Evolutionary conservation across 2,888 invertebrate genomes (phyloP).

Genomic region (Acanthosepion esculentum): DNA sequence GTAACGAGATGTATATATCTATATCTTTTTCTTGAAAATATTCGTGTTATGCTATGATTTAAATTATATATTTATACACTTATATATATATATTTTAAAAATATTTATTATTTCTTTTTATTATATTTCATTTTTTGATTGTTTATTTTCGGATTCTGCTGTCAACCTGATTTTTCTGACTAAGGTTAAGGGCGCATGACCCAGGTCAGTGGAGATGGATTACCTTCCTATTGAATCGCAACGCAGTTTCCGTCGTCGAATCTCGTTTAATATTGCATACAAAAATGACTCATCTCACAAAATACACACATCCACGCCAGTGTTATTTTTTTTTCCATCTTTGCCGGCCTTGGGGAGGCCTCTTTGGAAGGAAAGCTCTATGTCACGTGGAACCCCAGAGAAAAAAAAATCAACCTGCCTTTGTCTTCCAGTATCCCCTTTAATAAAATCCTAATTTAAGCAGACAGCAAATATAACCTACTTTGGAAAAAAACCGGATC

Average conservation of each 20-base stretch:
- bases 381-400: background rate
- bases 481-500: no score
- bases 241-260: background rate
- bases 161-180: background rate
- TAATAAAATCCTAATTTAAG: no score
- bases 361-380: background rate
- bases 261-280: background rate
- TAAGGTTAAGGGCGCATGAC: background rate
- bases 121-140: background rate
- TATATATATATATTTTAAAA: background rate
- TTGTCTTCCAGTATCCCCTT: no score
- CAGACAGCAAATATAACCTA: no score
- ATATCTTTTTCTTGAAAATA: no score
- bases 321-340: background rate
- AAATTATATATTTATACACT: no score
- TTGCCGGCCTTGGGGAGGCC: background rate
- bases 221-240: background rate
- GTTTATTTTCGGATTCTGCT: background rate
- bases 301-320: background rate
- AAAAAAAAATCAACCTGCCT: background rate
- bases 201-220: conserved; percentile 6
- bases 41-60: no score
- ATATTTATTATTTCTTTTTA: background rate
- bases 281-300: background rate
- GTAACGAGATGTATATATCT: no score